Base-by-base conservation (phyloP, 2,113 vertebrate genomes). In the Cichladusa arquata region DNA sequence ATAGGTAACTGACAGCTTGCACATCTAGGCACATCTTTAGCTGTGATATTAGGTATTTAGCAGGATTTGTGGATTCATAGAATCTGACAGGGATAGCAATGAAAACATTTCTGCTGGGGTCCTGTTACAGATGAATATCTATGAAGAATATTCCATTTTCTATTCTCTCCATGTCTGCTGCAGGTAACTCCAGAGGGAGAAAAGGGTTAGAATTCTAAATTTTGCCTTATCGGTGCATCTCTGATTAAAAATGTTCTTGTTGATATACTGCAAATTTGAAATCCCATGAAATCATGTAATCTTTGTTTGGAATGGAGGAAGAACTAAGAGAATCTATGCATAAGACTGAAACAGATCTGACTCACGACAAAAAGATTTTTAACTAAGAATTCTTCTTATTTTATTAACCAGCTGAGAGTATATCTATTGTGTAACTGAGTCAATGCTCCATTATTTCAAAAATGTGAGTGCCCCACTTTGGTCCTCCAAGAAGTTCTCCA, bases 41-140 rank as follows among this genome's bases (percentile, higher is more conserved):
- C 72, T 77, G 45, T 58, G 54, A 42, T 93, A 83, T 83, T 69
- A 73, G 85, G 50, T 72, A 77, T 94, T 96, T 86, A 73, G 54
- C 76, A 88, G 88, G 88, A 93, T 94, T 92, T 93, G 62, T 86
- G 62, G 45, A 83, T 73, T 92, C 81, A 47, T 34, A 66, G 92
- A 90, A 33, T 84, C 78, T 92, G 92, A 73, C 82, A 92, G 67
- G 66, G 58, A 61, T 33, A 66, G 57, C 50, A 88, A 38, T n/a
- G 71, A 42, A 77, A 94, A 38, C 58, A 45, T 88, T 94, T 80
- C 90, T 95, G 54, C 71, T 79, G n/a, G 25, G 26, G 31, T 89
- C 47, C 42, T 65, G 33, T 81, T 90, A 40, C 42, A 44, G 34
- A 74, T n/a, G 14, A 92, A 42, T 78, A 81, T 56, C 76, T 82